phyloP scores from a whole-genome alignment of 1,140 invertebrate species.

The Antheraea mylitta region DNA sequence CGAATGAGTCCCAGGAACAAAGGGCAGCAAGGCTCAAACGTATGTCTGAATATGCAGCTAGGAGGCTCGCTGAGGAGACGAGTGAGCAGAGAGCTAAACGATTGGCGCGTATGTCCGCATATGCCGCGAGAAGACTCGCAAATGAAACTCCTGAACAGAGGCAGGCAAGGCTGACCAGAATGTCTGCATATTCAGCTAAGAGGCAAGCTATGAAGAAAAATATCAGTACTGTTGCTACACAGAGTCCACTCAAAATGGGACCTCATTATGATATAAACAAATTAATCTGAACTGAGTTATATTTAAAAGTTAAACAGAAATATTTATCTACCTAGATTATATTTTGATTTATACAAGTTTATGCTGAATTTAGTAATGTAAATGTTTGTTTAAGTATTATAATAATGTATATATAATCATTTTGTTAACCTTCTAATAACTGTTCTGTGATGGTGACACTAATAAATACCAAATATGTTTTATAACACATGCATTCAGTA shows the following conservation, averaged over 20 bases:
- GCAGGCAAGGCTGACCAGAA: constrained; percentile 69
- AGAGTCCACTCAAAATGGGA: background rate
- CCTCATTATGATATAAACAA: background rate
- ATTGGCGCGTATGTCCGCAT: constrained; percentile 78
- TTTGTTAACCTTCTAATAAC: background rate
- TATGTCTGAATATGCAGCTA: constrained; percentile 71
- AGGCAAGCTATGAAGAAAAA: constrained; percentile 58
- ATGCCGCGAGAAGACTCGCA: constrained; percentile 69
- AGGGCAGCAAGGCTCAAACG: constrained; percentile 66
- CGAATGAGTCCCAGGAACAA: constrained; percentile 79
- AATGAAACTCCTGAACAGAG: constrained; percentile 78
- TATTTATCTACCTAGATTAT: background rate
- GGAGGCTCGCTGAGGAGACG: constrained; percentile 72
- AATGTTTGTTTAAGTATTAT: background rate
- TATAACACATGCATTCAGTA: too few relatives aligned
- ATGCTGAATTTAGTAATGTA: background rate
- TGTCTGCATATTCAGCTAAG: constrained; percentile 75
- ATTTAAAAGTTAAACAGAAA: background rate
- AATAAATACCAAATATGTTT: too few relatives aligned
- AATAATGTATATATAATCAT: background rate
- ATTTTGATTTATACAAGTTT: background rate
- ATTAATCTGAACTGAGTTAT: background rate
- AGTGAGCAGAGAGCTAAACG: constrained; percentile 73
- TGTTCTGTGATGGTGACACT: background rate
- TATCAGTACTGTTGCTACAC: constrained; percentile 7